Evolutionary conservation across 2,113 vertebrate genomes (phyloP), one percentile per base, ranked within the genome.

Genomic region (Raja brachyura): DNA sequence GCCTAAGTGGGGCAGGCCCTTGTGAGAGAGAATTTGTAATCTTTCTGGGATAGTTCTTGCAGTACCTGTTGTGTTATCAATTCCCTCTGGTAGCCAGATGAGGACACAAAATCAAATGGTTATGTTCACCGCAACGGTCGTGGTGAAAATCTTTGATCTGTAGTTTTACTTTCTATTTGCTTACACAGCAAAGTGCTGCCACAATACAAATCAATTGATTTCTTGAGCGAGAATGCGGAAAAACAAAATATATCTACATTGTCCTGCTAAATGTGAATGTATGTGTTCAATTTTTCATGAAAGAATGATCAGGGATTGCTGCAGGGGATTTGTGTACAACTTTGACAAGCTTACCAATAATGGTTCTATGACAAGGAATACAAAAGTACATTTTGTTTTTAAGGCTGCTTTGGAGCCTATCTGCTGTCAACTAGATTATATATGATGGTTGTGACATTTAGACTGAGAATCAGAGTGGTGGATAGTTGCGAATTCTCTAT

Each of bases 401-500:
- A 68, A 90, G 86, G 31, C 86, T 90, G 86, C 59, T 90, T 90
- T 31, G 68, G 31, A 90, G 20, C 61, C 16, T 70, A 68, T 70
- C 61, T 90, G 31, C 31, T 70, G 16, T 90, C 86, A 90, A 66
- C 86, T 33, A 9, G 86, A 39, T 90, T 90, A 90, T 20, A 90
- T 90, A 90, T 70, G 63, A 90, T 90, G 66, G 86, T n/a, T 90
- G 86, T 90, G 86, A 90, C n/a, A 68, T 33, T 68, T 66, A 39
- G 31, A n/a, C 31, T 39, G 14, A 66, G 86, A 90, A 22, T 22
- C 63, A 9, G 86, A 63, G 20, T 13, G 85, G 59, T 59, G 66
- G 85, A 66, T 6, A 63, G 85, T 54, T 59, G 54, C 18, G 48
- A 81, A 54, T 81, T 81, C 39, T 18, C 78, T 59, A 59, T 22